These are phyloP conservation scores for Rattus rattus DNA, from an alignment of 2,113 vertebrate genomes.

Conservation along the genomic window DNA sequence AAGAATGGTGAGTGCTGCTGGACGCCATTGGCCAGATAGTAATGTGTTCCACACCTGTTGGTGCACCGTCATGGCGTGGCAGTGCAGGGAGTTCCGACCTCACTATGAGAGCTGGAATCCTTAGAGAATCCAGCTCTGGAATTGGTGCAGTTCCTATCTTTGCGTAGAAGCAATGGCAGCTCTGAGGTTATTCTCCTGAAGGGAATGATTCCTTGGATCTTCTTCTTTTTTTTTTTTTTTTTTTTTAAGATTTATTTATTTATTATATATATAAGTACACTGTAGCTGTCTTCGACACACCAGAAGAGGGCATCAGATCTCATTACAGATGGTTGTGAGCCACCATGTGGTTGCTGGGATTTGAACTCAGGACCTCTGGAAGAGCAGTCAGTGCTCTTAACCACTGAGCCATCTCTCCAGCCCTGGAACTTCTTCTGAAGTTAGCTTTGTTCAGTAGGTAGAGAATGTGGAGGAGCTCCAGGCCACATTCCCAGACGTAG, in stretches of 20 bases:
- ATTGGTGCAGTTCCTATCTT: neutral
- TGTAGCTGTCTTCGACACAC: no score
- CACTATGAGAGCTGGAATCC: neutral
- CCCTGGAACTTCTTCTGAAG: no score
- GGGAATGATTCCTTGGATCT: neutral
- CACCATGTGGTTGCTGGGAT: no score
- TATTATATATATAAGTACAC: no score
- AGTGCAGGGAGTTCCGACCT: rapidly evolving
- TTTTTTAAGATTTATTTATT: no score
- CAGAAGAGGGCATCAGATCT: no score
- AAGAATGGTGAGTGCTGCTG: neutral
- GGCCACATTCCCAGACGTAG: neutral
- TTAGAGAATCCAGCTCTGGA: neutral
- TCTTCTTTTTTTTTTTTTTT: no score
- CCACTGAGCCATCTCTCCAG: no score
- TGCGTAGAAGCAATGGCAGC: neutral
- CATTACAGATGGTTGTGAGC: no score
- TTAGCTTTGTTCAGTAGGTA: neutral
- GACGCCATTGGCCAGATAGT: neutral
- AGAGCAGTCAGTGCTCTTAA: no score
- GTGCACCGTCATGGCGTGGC: neutral
- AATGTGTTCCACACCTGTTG: neutral
- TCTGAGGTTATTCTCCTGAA: neutral
- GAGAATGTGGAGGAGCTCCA: neutral
- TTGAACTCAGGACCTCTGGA: no score